A percentile compares a stretch with the other conserved stretches of the same genome.
Conservation (phyloP, 2,113 vertebrate genomes). For the Murina feae region DNA sequence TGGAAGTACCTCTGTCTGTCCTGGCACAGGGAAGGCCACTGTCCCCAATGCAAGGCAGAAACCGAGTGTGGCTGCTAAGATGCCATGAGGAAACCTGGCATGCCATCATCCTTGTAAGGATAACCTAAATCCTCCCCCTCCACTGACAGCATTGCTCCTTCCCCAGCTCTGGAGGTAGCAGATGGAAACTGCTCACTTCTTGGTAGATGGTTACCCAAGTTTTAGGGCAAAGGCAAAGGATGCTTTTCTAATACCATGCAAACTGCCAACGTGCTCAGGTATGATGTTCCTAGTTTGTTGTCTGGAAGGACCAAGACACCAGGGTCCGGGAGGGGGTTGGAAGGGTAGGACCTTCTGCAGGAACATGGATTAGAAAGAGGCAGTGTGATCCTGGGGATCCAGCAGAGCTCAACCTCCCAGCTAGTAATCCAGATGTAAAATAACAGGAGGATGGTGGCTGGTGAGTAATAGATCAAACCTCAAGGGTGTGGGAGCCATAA, state of each 20-base stretch:
- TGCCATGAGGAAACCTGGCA: not conserved
- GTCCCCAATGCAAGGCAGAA: not conserved
- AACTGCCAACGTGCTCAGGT: not conserved
- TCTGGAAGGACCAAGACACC: not conserved
- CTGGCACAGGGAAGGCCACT: not conserved
- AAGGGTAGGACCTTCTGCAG: not conserved
- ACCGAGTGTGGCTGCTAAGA: not conserved
- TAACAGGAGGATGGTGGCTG: not conserved
- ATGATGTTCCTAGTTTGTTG: not conserved
- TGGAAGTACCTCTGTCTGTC: not conserved
- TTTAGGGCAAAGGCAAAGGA: not conserved
- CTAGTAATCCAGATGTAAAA: not conserved
- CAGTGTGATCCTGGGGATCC: too few relatives aligned
- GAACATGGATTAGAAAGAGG: not conserved
- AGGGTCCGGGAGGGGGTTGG: not conserved
- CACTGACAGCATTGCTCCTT: fast-evolving
- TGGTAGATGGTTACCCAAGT: not conserved
- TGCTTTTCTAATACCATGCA: not conserved
- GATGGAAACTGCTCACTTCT: not conserved
- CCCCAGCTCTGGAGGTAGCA: not conserved
- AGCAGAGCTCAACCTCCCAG: not conserved
- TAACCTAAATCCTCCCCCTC: fast-evolving
- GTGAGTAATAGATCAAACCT: not conserved
- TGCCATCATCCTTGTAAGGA: not conserved
- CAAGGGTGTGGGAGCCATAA: not conserved